These are phyloP conservation scores for Geopemphigus sp. DNA, from an alignment of 1,140 invertebrate species.

Conservation along the genomic window DNA sequence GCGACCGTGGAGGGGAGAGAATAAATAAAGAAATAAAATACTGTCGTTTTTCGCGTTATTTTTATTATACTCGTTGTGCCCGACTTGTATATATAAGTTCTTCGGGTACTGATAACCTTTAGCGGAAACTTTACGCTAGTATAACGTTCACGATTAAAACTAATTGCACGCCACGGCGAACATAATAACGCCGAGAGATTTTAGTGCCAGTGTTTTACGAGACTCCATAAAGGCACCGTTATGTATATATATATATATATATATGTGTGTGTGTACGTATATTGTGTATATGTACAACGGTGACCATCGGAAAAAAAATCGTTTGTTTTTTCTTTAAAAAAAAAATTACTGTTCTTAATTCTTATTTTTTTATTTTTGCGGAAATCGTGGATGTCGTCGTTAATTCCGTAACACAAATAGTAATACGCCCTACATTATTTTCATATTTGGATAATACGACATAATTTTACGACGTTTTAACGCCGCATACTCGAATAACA, in stretches of 20 bases:
- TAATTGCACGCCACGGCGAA: neutral
- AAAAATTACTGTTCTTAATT: neutral
- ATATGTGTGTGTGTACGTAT: no score
- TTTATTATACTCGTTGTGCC: neutral
- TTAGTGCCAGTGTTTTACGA: conserved; percentile 10
- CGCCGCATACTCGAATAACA: no score
- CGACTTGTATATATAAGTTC: neutral
- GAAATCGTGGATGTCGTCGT: neutral
- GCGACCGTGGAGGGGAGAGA: no score
- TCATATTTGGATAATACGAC: no score
- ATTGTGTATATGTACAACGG: neutral
- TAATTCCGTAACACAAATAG: neutral
- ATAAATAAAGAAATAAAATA: neutral
- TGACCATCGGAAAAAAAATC: neutral
- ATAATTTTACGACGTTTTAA: no score
- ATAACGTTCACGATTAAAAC: neutral
- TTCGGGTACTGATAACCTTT: conserved; percentile 2
- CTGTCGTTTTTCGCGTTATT: neutral
- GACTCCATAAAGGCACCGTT: neutral
- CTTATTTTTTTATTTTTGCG: no score
- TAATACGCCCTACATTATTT: no score
- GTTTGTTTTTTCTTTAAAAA: no score
- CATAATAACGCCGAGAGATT: neutral
- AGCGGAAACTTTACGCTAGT: neutral
- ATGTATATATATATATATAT: no score